Evolutionary conservation across 2,888 invertebrate species (phyloP), one percentile per base, ranked within the genome.

Genomic region (Andrena hattorfiana): DNA sequence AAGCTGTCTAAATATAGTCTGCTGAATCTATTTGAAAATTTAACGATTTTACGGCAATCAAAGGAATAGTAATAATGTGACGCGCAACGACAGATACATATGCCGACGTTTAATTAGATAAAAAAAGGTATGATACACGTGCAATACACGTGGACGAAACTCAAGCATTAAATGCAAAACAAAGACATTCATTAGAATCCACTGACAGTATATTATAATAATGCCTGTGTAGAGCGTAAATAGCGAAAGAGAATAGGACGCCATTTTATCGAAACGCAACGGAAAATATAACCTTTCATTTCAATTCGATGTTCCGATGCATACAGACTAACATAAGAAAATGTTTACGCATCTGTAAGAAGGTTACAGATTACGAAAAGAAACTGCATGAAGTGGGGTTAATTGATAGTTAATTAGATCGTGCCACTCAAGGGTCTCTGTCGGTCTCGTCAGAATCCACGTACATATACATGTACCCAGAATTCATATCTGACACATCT

Each of bases 11-110:
- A 20, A 63, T 56, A 64, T 49, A 70, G 32, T 26, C 51, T 28
- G 42, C 71, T 49, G 32, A 68, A 20, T 75, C 64, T 70, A 74
- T 81, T 82, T 77, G 69, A 68, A 60, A 35, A 72, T 69, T 71
- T 73, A 56, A 81, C 51, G 48, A 71, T 64, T 23, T 56, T 30
- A 13, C 51, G 42, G 67, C 30, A 71, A 64, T 77, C 60, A 59
- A 71, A 75, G 72, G 54, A 69, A 77, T 69, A 56, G 69, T 35
- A 75, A 60, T 28, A 54, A 51, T 8, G 8, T 16, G 28, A 66
- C 54, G 48, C 20, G 23, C 35, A 62, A 20, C n/a, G 0, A 51
- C 5, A 10, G 23, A 67, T 10, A 2, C 13, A 6, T n/a, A 16
- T 16, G 42, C 3, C 7, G 1, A 5, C n/a, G n/a, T 20, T 75